Percentiles rank a stretch among this genome's conserved stretches.
Evolutionary conservation across 2,797 vertebrate genomes (phyloP).

Genomic region (Artibeus jamaicensis): DNA sequence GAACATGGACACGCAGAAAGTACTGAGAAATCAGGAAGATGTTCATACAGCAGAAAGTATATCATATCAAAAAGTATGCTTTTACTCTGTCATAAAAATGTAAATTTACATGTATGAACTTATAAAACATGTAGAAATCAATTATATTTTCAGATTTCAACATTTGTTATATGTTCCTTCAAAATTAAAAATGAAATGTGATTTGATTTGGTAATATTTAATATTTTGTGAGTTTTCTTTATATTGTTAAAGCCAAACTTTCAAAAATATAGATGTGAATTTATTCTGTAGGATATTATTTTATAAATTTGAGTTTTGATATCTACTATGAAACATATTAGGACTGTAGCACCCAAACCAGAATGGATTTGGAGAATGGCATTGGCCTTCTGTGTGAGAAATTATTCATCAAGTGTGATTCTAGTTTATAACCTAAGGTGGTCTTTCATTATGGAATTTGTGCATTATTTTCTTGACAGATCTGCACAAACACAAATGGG

Average conservation of each 20-base stretch:
- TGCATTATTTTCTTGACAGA: slow-evolving; percentile 19
- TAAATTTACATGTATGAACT: slow-evolving; percentile 39
- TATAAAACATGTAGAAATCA: slow-evolving; percentile 35
- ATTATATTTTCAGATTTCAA: neutral
- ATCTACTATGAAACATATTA: slow-evolving; percentile 13
- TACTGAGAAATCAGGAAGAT: slow-evolving; percentile 92
- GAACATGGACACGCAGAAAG: slow-evolving; percentile 90
- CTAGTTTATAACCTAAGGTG: neutral
- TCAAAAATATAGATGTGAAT: slow-evolving; percentile 29
- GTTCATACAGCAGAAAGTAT: slow-evolving; percentile 89
- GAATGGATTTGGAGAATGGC: neutral
- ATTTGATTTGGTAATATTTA: slow-evolving; percentile 43
- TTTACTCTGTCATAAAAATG: slow-evolving; percentile 50
- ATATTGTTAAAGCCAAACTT: neutral
- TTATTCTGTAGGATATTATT: neutral
- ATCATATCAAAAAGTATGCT: slow-evolving; percentile 90
- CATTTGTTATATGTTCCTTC: slow-evolving; percentile 8
- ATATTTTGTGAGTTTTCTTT: slow-evolving; percentile 22
- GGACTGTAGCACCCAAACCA: neutral
- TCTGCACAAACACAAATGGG: slow-evolving; percentile 11
- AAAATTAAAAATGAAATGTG: neutral
- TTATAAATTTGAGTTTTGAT: slow-evolving; percentile 28
- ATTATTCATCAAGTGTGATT: neutral
- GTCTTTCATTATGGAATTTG: neutral
- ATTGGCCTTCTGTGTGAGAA: slow-evolving; percentile 10